Conservation (phyloP, 2,888 invertebrate species). For the Pterobdella sp. region DNA sequence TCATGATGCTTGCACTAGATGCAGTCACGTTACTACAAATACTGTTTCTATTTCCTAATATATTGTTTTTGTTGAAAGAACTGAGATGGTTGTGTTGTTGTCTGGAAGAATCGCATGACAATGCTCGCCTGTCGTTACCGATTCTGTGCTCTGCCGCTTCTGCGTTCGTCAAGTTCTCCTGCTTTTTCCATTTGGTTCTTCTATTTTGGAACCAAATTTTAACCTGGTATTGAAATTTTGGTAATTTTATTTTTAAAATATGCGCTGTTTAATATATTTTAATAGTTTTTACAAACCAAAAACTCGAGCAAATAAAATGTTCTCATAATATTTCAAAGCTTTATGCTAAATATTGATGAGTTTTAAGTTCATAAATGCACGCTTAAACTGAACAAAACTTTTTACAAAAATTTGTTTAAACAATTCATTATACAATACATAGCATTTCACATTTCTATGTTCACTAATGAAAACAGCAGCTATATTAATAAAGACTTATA, state of each 20-base stretch:
- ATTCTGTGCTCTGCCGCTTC: conserved; percentile 76
- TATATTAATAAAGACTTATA: not conserved
- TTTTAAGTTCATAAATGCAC: too few species aligned
- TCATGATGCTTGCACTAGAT: not conserved
- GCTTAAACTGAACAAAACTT: too few species aligned
- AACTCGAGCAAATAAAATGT: not conserved
- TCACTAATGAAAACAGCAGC: not conserved
- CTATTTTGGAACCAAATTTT: conserved; percentile 87
- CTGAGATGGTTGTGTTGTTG: not conserved
- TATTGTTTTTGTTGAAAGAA: not conserved
- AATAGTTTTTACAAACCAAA: not conserved
- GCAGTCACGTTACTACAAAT: not conserved
- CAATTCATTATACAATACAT: not conserved
- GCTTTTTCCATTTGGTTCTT: conserved; percentile 77
- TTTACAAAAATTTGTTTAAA: too few species aligned
- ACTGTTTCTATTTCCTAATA: not conserved
- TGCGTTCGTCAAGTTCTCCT: conserved; percentile 79
- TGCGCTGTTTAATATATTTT: not conserved
- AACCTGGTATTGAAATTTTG: conserved; percentile 60
- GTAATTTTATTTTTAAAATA: not conserved
- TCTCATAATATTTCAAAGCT: not conserved
- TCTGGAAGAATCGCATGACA: not conserved
- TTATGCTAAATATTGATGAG: not conserved
- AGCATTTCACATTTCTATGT: not conserved
- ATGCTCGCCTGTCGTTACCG: conserved; percentile 42